A percentile compares a stretch with the other conserved stretches of the same genome.
Evolutionary conservation across 2,113 vertebrate species (phyloP).

Genomic region (Artemisiospiza belli): DNA sequence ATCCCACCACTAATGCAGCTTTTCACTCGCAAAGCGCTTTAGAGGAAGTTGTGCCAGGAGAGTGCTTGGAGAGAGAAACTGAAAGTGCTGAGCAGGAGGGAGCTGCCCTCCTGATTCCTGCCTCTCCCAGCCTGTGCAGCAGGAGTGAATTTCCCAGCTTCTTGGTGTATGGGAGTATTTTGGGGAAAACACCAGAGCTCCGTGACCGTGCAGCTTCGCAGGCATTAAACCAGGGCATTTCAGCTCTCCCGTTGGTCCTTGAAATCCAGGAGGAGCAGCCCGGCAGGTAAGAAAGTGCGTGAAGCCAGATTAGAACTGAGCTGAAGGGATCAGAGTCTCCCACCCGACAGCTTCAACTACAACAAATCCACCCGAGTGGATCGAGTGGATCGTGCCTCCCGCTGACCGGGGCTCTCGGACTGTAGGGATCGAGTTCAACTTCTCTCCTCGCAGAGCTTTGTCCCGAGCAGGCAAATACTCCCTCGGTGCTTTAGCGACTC

Average conservation of each 20-base stretch:
- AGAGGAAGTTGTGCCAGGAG: neutral
- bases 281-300: neutral
- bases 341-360: accelerated
- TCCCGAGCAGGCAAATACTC: neutral
- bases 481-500: neutral
- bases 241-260: accelerated
- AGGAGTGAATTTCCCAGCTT: neutral
- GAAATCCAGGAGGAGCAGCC: neutral
- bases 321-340: neutral
- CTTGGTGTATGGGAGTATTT: neutral
- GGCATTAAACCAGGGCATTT: neutral
- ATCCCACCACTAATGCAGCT: neutral
- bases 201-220: accelerated
- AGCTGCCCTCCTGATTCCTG: neutral
- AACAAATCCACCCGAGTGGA: accelerated
- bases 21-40: neutral
- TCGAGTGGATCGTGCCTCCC: neutral
- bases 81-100: slow-evolving; percentile 1
- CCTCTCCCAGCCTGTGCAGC: neutral
- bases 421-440: neutral
- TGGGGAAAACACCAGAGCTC: neutral
- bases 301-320: neutral
- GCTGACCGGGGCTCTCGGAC: accelerated
- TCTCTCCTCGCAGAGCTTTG: neutral
- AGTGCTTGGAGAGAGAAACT: neutral